Evolutionary conservation across 2,888 invertebrate species (phyloP).

Genomic region (Vesta saturnalis): DNA sequence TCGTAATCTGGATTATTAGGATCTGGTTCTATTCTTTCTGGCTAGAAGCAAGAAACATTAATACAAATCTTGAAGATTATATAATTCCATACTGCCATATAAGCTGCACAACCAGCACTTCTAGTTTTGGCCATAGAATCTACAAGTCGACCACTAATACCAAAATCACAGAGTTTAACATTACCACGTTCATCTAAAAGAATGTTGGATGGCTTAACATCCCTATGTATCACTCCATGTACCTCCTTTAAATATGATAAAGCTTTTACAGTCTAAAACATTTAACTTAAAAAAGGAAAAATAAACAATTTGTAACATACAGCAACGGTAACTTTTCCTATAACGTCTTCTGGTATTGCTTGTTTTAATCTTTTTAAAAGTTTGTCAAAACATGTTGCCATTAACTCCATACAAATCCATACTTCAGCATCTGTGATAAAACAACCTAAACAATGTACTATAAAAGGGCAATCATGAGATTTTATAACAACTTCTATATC

Average conservation of each 20-base stretch:
- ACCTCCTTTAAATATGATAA: slow-evolving; percentile 96
- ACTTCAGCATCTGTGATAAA: slow-evolving; percentile 98
- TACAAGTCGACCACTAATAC: slow-evolving; percentile 96
- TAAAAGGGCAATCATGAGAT: slow-evolving; percentile 96
- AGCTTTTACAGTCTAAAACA: slow-evolving; percentile 88
- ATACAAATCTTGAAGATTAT: too few species aligned
- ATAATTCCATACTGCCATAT: slow-evolving; percentile 98
- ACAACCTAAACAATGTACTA: slow-evolving; percentile 96
- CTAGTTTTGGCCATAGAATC: slow-evolving; percentile 98
- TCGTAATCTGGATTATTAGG: slow-evolving; percentile 96
- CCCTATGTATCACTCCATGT: slow-evolving; percentile 97
- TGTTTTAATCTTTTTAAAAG: slow-evolving; percentile 84
- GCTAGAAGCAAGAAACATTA: slow-evolving; percentile 66
- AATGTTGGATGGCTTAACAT: slow-evolving; percentile 99
- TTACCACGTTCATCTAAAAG: slow-evolving; percentile 93
- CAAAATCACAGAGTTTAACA: slow-evolving; percentile 99
- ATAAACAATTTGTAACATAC: slow-evolving; percentile 68
- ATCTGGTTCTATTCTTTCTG: slow-evolving; percentile 96
- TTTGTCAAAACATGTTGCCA: slow-evolving; percentile 99
- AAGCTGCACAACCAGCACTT: slow-evolving; percentile 98
- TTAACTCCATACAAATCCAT: slow-evolving; percentile 99
- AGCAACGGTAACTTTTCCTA: slow-evolving; percentile 97
- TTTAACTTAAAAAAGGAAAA: slow-evolving; percentile 9
- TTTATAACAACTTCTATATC: slow-evolving; percentile 98
- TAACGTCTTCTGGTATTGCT: slow-evolving; percentile 94